Conservation (phyloP, 1,140 invertebrate species). For the Eriocheir sinensis region DNA sequence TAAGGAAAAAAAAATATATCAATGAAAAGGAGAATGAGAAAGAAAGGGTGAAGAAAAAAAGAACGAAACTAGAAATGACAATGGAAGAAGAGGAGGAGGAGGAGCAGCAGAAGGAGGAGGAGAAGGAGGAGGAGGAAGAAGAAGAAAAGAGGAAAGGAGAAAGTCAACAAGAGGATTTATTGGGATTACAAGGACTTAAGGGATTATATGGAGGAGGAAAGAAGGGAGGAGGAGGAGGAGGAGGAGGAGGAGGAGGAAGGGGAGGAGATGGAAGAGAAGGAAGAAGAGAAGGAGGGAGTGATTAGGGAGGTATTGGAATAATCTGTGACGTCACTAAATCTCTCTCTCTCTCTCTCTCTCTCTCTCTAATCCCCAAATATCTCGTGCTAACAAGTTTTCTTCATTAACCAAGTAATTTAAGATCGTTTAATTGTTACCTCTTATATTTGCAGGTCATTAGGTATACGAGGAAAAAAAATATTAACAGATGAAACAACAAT, state of each 20-base stretch:
- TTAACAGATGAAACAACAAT: too few species aligned
- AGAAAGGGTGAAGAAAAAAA: neutral
- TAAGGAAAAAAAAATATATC: neutral
- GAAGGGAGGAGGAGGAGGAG: neutral
- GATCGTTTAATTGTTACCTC: too few species aligned
- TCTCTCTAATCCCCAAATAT: neutral
- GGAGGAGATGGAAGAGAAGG: too few species aligned
- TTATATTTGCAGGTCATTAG: too few species aligned
- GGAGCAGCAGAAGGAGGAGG: neutral
- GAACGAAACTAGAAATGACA: neutral
- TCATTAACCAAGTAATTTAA: too few species aligned
- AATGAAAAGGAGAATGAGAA: neutral
- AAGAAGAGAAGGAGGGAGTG: neutral
- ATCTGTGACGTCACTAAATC: too few species aligned
- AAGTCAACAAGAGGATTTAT: conserved; percentile 10
- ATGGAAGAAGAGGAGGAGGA: neutral
- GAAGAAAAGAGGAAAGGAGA: neutral
- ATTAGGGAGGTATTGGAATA: neutral
- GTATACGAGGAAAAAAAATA: too few species aligned
- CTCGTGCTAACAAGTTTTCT: too few species aligned
- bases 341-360: too few species aligned
- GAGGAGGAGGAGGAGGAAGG: neutral
- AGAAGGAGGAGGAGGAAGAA: neutral
- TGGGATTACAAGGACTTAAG: neutral
- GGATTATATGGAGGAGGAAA: neutral